Evolutionary conservation across 2,888 invertebrate genomes (phyloP).

Genomic region (Tanytarsus gracilentus): DNA sequence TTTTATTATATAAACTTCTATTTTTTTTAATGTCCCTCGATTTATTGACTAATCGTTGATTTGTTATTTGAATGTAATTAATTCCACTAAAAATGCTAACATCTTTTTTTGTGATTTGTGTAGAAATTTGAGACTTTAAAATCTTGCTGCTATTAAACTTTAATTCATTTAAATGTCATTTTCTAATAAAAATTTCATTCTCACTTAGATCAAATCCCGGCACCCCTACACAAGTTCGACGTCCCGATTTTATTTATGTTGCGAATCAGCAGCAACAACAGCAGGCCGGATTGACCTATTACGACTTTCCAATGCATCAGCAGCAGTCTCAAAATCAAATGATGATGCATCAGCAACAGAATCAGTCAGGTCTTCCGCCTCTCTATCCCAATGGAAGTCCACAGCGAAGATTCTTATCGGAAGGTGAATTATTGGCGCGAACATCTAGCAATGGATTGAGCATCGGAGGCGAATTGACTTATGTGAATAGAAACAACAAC

Average conservation of each 20-base stretch:
- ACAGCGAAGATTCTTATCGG: conserved; percentile 68
- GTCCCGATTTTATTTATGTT: conserved; percentile 80
- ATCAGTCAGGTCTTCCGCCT: conserved; percentile 35
- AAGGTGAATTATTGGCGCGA: conserved; percentile 65
- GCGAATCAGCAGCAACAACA: conserved; percentile 33
- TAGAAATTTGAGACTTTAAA: too few species aligned
- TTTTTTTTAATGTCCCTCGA: too few species aligned
- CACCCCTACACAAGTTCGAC: conserved; percentile 80
- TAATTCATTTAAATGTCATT: too few species aligned
- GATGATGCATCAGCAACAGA: conserved; percentile 35
- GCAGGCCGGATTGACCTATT: conserved; percentile 42
- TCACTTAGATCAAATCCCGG: conserved; percentile 79
- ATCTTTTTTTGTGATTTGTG: too few species aligned
- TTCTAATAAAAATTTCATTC: not conserved
- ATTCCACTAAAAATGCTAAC: too few species aligned
- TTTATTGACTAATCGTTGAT: too few species aligned
- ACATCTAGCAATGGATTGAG: conserved; percentile 42
- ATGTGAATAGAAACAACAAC: conserved; percentile 57
- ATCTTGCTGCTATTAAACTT: too few species aligned
- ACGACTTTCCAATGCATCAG: conserved; percentile 38
- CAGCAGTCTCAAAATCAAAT: conserved; percentile 35
- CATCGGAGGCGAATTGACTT: conserved; percentile 48
- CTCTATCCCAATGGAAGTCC: conserved; percentile 50
- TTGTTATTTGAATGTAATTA: too few species aligned
- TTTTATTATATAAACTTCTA: too few species aligned